These are phyloP conservation scores for Cryptocephalus moraei DNA, from an alignment of 2,888 invertebrate species.

Conservation along the genomic window DNA sequence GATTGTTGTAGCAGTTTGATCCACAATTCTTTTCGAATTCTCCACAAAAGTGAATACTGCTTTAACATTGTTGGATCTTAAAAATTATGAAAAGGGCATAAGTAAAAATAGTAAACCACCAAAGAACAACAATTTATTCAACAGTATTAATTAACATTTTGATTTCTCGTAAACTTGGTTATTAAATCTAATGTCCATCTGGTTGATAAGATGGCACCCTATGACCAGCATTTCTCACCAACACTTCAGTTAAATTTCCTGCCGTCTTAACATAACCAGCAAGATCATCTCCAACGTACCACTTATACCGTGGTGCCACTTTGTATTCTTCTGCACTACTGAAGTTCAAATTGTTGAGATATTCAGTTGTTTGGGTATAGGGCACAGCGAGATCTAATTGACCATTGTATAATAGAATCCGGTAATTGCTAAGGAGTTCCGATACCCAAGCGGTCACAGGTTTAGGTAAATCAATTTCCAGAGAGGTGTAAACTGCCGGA, in stretches of 20 bases:
- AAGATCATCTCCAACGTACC: constrained; percentile 54
- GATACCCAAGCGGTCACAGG: constrained; percentile 25
- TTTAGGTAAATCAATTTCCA: constrained; percentile 15
- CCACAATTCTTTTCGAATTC: no score
- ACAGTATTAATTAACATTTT: no score
- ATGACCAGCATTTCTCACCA: constrained; percentile 72
- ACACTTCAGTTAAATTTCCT: constrained; percentile 57
- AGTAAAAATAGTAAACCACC: no score
- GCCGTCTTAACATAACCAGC: constrained; percentile 64
- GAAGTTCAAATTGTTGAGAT: constrained; percentile 59
- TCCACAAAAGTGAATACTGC: no score
- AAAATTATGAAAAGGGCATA: no score
- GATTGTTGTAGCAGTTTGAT: no score
- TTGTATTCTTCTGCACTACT: constrained; percentile 52
- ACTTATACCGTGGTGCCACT: constrained; percentile 50
- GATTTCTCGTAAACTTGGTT: constrained; percentile 19
- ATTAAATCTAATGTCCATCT: constrained; percentile 61
- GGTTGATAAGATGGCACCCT: constrained; percentile 72
- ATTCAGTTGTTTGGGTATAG: constrained; percentile 70
- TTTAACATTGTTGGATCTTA: no score
- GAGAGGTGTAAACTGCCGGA: constrained; percentile 13
- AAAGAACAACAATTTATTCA: no score
- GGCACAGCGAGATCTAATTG: constrained; percentile 84
- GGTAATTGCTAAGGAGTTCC: constrained; percentile 53
- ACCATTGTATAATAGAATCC: constrained; percentile 45